Percentiles rank a stretch among this genome's conserved stretches.
phyloP scores from a whole-genome alignment of 2,797 vertebrate genomes.

The Gambusia yucatana region DNA sequence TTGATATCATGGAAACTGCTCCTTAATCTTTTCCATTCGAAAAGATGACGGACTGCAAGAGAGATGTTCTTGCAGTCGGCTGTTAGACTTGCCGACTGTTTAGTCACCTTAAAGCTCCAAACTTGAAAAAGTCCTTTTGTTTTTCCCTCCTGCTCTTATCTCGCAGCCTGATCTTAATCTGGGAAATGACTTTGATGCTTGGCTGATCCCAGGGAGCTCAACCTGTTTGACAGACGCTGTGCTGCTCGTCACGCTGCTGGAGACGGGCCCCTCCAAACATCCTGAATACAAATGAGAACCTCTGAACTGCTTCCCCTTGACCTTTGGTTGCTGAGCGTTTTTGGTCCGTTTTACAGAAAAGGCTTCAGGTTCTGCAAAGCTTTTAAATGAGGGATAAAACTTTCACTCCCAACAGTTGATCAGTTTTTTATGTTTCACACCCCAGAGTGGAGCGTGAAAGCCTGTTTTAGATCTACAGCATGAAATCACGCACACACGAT shows the following conservation, averaged over 20 bases:
- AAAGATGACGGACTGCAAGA: neutral
- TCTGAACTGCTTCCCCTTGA: neutral
- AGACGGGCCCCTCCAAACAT: conserved; percentile 41
- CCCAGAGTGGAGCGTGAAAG: neutral
- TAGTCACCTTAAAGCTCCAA: conserved; percentile 10
- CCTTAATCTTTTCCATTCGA: neutral
- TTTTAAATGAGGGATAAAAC: neutral
- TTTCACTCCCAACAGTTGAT: neutral
- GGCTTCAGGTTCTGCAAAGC: neutral
- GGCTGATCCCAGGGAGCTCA: conserved; percentile 44
- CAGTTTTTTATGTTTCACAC: no score
- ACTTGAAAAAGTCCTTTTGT: conserved; percentile 28
- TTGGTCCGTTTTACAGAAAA: neutral
- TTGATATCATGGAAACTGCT: neutral
- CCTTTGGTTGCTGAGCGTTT: neutral
- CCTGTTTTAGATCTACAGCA: conserved; percentile 4
- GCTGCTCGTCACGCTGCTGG: conserved; percentile 42
- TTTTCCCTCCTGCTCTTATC: conserved; percentile 11
- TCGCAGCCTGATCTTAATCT: conserved; percentile 39
- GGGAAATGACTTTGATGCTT: conserved; percentile 60
- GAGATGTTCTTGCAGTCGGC: neutral
- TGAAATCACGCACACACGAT: no score
- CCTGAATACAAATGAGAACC: conserved; percentile 42
- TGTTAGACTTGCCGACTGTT: conserved; percentile 8
- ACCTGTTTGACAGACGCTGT: conserved; percentile 56